Evolutionary conservation across 1,140 invertebrate genomes (phyloP), one percentile per base, ranked within the genome.

Genomic region (Chelonus insularis): DNA sequence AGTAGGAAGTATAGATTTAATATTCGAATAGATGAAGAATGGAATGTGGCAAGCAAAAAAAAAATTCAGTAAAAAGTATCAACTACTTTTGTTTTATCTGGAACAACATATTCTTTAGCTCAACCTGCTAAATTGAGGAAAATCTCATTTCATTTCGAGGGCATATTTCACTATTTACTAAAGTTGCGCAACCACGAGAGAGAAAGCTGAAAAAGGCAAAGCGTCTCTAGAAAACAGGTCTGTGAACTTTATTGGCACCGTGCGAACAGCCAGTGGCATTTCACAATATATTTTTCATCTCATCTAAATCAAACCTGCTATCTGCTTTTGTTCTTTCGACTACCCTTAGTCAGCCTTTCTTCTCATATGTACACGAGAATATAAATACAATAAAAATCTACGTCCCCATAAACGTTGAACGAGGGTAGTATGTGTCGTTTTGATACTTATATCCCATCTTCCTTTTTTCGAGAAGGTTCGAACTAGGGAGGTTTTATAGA

Each of bases 221-320:
- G 14, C 25, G 20, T 48, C 14, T 48, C 43, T 36, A 25, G 29
- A 25, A 48, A 48, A 25, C 45, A 16, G 32, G 21, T 29, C 43
- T 34, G 25, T 32, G 56, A 47, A 48, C 29, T 58, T 58, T 58
- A 58, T 58, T 58, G 56, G 56, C 32, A 36, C 36, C 21, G 52
- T 55, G 36, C n/a, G 36, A 55, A 55, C 45, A 48, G 25, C 56
- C 41, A 32, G 56, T 58, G 45, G 12, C 11, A 12, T 58, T 20
- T 23, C 29, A 48, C 43, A 60, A 64, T 66, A 62, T 67, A 67
- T 61, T 62, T 68, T 61, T 68, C 60, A 68, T 66, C 56, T 62
- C 39, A 52, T 68, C 48, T 60, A 64, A 69, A 68, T 68, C 56
- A 66, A 69, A 55, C 25, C 34, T 23, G 21, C 14, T 43, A 16